A percentile compares a stretch with the other conserved stretches of the same genome.
These are phyloP conservation scores for Eutolmus rufibarbis DNA, from an alignment of 2,888 invertebrate genomes.

Conservation along the genomic window DNA sequence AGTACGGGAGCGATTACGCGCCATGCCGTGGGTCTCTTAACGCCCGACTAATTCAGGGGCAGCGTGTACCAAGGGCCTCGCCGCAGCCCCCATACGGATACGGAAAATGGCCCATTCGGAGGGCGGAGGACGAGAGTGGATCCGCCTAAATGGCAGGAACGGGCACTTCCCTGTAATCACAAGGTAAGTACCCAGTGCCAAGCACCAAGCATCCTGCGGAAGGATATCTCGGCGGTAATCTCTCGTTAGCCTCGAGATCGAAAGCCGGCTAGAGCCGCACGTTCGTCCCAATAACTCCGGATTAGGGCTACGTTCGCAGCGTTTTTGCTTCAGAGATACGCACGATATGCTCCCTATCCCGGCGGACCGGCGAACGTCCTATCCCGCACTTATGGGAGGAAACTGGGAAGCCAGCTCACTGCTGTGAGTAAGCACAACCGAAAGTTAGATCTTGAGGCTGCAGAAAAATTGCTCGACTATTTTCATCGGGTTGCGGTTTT, in stretches of 20 bases:
- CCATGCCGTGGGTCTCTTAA: background rate
- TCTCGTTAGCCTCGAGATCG: background rate
- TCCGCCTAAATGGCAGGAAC: background rate
- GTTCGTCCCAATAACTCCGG: background rate
- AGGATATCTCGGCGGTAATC: background rate
- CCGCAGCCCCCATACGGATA: background rate
- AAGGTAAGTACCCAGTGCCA: background rate
- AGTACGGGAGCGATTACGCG: background rate
- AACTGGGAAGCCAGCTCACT: background rate
- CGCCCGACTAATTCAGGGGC: background rate
- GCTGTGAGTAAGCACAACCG: background rate
- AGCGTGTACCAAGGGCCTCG: background rate
- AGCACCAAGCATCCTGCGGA: background rate
- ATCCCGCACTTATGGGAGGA: background rate
- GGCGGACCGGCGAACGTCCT: too few species aligned
- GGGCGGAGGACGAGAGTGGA: background rate
- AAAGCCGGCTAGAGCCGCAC: background rate
- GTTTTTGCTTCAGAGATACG: background rate
- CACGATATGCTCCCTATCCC: background rate
- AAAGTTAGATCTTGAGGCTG: background rate
- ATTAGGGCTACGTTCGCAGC: background rate
- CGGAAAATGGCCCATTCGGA: background rate
- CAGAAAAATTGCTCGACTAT: background rate
- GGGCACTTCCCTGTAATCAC: background rate
- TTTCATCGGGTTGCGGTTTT: background rate